Base-by-base conservation (phyloP, 1,140 invertebrate species). In the Drosophila punjabiensis region DNA sequence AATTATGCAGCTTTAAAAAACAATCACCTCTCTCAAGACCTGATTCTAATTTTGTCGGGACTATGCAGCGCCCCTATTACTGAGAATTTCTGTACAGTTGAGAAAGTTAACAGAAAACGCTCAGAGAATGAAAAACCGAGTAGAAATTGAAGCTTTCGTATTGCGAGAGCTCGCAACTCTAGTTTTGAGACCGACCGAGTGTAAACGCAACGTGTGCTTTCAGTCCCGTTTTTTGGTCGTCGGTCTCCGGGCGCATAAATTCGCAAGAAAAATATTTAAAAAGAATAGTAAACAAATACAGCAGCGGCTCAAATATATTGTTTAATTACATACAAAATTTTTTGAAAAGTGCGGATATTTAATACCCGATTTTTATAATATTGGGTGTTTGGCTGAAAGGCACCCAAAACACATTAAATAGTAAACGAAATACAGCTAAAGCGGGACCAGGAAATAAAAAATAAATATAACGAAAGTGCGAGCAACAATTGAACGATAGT, bases 151-250 rank as follows among this genome's bases (percentile, higher is more conserved):
- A 39, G 35, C 55, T 56, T 56, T 56, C 2, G 3, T 6, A 3
- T 14, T 14, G 32, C 1, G 20, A 37, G 53, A 56, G 53, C 33
- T 2, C 14, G 0, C 0, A 56, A 37, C 33, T 56, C 8, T 10
- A 4, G 16, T 24, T 56, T 20, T 37, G 20, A 56, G 33, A 16
- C 32, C 53, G 8, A 56, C 33, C 53, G 53, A 56, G 53, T 56
- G 33, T 24, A 56, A 56, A 83, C 48, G 70, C 79, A 82, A 82
- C 41, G 70, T 74, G 82, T 80, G 82, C 86, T 33, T 33, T 55
- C 58, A 58, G 47, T 61, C 11, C 60, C 37, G 41, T 28, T 68
- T 53, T 39, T 41, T 37, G 20, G n/a, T 62, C 24, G 24, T 33
- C 59, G 59, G 33, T 35, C 30, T 68, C 45, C 59, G 39, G 50